Conservation (phyloP, 2,888 invertebrate genomes). For the Cryptocephalus primarius region DNA sequence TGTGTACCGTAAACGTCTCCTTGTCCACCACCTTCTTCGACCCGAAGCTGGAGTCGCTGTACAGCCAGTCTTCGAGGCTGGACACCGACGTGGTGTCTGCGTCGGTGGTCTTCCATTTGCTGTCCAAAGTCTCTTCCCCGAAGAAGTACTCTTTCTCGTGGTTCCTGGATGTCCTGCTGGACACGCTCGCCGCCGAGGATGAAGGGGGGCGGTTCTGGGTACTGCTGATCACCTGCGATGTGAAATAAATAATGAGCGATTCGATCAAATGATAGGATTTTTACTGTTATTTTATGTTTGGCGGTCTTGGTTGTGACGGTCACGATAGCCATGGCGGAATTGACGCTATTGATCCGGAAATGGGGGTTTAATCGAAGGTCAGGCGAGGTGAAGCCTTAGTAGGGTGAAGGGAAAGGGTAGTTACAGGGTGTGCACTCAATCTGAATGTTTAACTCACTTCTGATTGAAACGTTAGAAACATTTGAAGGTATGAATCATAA, state of each 20-base stretch:
- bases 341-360: no score
- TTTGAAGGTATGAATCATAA: no score
- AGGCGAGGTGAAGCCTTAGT: no score
- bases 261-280: not conserved
- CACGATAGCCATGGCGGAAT: no score
- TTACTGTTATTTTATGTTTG: no score
- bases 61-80: conserved; percentile 34
- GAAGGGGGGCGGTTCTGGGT: conserved; percentile 47
- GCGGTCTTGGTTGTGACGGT: no score
- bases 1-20: conserved; percentile 29
- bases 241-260: not conserved
- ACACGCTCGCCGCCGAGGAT: conserved; percentile 26
- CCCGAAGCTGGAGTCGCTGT: conserved; percentile 29
- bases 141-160: conserved; percentile 32
- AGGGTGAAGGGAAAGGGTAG: no score
- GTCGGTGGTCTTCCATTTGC: conserved; percentile 28
- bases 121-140: conserved; percentile 30
- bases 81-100: conserved; percentile 32
- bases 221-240: conserved; percentile 49
- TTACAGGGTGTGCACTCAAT: no score
- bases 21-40: conserved; percentile 33
- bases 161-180: conserved; percentile 26
- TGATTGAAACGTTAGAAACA: no score
- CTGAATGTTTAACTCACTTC: no score
- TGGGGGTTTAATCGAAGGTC: no score